A percentile compares a stretch with the other conserved stretches of the same genome.
These are phyloP conservation scores for Crocodylus rhombifer DNA, from an alignment of 2,797 vertebrate genomes.

Conservation along the genomic window DNA sequence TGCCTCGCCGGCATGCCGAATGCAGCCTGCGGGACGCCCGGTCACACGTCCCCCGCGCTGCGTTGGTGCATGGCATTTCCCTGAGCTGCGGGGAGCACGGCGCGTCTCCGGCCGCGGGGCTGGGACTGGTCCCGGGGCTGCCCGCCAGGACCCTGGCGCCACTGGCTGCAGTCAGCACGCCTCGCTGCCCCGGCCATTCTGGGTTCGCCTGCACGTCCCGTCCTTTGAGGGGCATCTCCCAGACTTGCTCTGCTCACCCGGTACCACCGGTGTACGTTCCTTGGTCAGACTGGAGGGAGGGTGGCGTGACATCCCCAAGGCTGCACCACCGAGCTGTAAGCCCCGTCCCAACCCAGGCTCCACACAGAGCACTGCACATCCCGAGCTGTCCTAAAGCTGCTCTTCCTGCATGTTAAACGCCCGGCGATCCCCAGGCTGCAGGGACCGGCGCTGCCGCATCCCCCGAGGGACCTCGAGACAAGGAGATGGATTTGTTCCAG, in stretches of 20 bases:
- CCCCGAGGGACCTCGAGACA: background rate
- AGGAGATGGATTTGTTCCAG: background rate
- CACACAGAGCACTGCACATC: background rate
- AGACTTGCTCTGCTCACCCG: accelerated
- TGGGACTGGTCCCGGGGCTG: background rate
- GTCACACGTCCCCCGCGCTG: conserved; percentile 82
- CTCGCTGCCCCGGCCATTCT: background rate
- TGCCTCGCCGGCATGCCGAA: conserved; percentile 88
- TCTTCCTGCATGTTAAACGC: background rate
- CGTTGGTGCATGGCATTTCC: conserved; percentile 74
- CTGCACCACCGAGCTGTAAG: conserved; percentile 60
- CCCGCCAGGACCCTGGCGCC: background rate
- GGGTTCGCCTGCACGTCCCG: background rate
- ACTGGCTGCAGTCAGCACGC: background rate
- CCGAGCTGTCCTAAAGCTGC: background rate
- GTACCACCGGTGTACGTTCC: background rate
- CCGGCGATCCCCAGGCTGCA: background rate
- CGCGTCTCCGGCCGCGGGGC: background rate
- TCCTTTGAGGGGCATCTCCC: background rate
- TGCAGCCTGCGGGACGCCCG: conserved; percentile 81
- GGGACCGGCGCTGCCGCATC: background rate
- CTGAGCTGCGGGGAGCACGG: conserved; percentile 23
- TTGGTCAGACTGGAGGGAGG: accelerated
- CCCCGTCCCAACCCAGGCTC: background rate
- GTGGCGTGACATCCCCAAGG: conserved; percentile 51